Conservation (phyloP, 2,797 vertebrate genomes). For the Phrynocephalus guinanensis region DNA sequence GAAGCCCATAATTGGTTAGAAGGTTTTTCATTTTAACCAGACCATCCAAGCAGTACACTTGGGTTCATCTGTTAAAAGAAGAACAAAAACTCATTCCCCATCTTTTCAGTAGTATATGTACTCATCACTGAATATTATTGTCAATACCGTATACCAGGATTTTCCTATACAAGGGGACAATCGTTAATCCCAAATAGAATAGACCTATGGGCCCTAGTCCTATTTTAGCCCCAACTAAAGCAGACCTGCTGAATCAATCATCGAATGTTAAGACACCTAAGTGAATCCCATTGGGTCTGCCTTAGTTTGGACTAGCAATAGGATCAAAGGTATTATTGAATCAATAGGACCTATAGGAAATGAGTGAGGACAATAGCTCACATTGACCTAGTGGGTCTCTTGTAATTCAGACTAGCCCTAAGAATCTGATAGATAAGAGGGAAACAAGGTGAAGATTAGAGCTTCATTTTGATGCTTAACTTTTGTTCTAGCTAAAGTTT, state of each 20-base stretch:
- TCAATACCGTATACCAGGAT: not conserved
- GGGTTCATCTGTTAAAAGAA: slow-evolving; percentile 50
- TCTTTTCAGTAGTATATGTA: not conserved
- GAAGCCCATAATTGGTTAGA: slow-evolving; percentile 69
- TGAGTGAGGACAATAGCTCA: no score
- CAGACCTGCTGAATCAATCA: no score
- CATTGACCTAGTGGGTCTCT: no score
- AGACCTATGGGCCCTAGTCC: no score
- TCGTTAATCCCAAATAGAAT: no score
- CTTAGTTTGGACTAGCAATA: no score
- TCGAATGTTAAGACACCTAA: no score
- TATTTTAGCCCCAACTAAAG: no score
- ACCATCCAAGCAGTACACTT: slow-evolving; percentile 60
- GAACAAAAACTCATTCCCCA: not conserved
- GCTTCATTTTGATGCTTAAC: not conserved
- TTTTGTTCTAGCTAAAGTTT: not conserved
- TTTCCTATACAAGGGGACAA: rapidly evolving
- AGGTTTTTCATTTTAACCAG: slow-evolving; percentile 69
- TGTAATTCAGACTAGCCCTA: no score
- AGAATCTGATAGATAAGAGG: not conserved
- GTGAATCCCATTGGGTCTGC: no score
- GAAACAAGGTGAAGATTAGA: not conserved
- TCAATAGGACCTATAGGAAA: no score
- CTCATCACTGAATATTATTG: not conserved
- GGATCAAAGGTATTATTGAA: no score